A percentile compares a stretch with the other conserved stretches of the same genome.
Conservation (phyloP, 2,113 vertebrate genomes). For the Brachionichthys hirsutus region DNA sequence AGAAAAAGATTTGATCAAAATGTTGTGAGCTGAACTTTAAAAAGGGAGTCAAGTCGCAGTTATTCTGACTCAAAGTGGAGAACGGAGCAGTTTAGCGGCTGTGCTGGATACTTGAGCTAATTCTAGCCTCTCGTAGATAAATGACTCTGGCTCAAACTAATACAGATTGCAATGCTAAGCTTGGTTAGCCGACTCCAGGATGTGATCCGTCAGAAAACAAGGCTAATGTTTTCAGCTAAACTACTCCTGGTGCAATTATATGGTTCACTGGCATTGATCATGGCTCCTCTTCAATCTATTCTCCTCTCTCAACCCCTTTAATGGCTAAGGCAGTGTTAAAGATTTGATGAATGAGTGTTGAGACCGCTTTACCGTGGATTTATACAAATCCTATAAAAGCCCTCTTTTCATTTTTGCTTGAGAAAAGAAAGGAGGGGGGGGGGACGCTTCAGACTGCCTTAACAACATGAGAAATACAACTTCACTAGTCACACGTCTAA, state of each 20-base stretch:
- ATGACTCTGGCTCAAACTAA: slow-evolving; percentile 43
- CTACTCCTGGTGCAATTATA: slow-evolving; percentile 98
- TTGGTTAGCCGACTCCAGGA: slow-evolving; percentile 74
- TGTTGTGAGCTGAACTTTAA: too few species aligned
- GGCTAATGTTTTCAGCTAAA: slow-evolving; percentile 95
- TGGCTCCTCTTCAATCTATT: slow-evolving; percentile 94
- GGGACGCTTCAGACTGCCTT: slow-evolving; percentile 4
- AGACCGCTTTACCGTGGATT: slow-evolving; percentile 87
- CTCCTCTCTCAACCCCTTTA: slow-evolving; percentile 87
- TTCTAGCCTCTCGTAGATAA: slow-evolving; percentile 39
- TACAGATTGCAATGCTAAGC: slow-evolving; percentile 63
- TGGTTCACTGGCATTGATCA: slow-evolving; percentile 99
- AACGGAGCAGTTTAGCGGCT: slow-evolving; percentile 13
- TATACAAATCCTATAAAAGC: slow-evolving; percentile 99
- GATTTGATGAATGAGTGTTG: slow-evolving; percentile 97
- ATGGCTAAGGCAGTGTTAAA: slow-evolving; percentile 91
- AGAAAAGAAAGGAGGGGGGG: slow-evolving; percentile 12
- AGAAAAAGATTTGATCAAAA: too few species aligned
- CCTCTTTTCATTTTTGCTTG: slow-evolving; percentile 20
- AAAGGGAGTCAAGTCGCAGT: background rate
- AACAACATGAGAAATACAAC: background rate
- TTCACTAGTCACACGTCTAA: background rate
- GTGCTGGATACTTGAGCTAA: slow-evolving; percentile 24
- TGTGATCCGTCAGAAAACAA: slow-evolving; percentile 93
- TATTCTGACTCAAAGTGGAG: slow-evolving; percentile 3